These are phyloP conservation scores for Drosophila peninsularis DNA, from an alignment of 2,888 invertebrate species.

Conservation along the genomic window DNA sequence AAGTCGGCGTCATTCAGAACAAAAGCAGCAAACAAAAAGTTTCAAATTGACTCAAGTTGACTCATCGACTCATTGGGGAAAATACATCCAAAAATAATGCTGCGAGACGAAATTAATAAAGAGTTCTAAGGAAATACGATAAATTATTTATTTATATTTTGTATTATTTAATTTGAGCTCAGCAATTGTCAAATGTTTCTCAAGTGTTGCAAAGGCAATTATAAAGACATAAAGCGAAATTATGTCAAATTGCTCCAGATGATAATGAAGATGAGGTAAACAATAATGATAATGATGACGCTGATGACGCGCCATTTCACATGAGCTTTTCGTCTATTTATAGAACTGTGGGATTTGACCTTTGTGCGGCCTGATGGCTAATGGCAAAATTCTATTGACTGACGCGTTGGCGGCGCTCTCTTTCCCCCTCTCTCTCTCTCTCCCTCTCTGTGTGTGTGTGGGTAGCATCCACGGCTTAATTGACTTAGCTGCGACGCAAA, in stretches of 20 bases:
- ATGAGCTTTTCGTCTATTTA: conserved; percentile 50
- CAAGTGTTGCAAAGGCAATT: conserved; percentile 51
- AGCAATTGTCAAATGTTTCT: conserved; percentile 53
- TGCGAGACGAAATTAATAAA: conserved; percentile 11
- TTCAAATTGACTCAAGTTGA: conserved; percentile 36
- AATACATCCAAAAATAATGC: conserved; percentile 17
- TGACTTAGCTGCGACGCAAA: conserved; percentile 51
- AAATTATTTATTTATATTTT: neutral
- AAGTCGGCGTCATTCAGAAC: conserved; percentile 28
- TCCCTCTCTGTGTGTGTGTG: conserved; percentile 13
- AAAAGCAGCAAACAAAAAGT: conserved; percentile 16
- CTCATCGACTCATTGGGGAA: conserved; percentile 27
- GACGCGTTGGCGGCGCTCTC: neutral
- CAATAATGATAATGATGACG: conserved; percentile 37
- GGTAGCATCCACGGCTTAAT: conserved; percentile 42
- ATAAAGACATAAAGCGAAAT: conserved; percentile 60
- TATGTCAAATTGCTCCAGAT: conserved; percentile 39
- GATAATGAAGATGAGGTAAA: conserved; percentile 39
- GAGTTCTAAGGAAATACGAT: conserved; percentile 1
- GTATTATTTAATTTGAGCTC: conserved; percentile 25
- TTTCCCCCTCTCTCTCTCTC: neutral
- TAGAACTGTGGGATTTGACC: conserved; percentile 55
- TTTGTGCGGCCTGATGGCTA: conserved; percentile 43
- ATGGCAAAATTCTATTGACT: conserved; percentile 26
- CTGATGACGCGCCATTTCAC: conserved; percentile 46